Base-by-base conservation (phyloP, 2,797 vertebrate genomes). In the Botia kubotai region DNA sequence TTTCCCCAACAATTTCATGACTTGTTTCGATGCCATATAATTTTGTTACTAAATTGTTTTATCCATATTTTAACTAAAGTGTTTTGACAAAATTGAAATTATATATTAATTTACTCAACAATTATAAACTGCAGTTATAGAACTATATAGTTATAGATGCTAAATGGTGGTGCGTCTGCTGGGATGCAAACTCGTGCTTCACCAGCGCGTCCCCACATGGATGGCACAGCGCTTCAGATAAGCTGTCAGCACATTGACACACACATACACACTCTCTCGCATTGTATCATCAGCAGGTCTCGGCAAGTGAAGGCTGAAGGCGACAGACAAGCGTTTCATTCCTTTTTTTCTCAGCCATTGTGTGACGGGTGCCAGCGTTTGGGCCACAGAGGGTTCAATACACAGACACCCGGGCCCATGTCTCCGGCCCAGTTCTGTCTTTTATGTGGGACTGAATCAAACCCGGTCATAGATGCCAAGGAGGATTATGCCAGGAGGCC, bases 401-500 rank as follows among this genome's bases (percentile, higher is more conserved):
- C 46, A 67, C 75, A 36, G 75, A 57, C 77, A 53, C 82, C 78
- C 39, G 53, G 75, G 82, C 75, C 69, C 29, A 62, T 82, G 83
- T 83, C 83, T 82, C 79, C 76, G 72, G 75, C 62, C 77, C 75
- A 72, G 78, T 72, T 75, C 52, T 39, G 57, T 69, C 79, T 75
- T 84, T 83, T 83, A 79, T 86, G 78, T 83, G 43, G 33, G 72
- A 76, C 79, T 86, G 81, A 86, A 86, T 80, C 55, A 79, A 80
- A 81, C 79, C 85, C 71, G 79, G 65, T 80, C 77, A 73, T 82
- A 82, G 85, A 66, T 71, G 75, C 85, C 85, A 85, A 86, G 83
- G 68, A 79, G 79, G 83, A 87, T 87, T 87, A 87, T 76, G 75
- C 86, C 79, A 85, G 81, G 83, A 83, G 83, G 79, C 75, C 48